These are phyloP conservation scores for Nineta flava DNA, from an alignment of 2,888 invertebrate genomes.

Conservation along the genomic window DNA sequence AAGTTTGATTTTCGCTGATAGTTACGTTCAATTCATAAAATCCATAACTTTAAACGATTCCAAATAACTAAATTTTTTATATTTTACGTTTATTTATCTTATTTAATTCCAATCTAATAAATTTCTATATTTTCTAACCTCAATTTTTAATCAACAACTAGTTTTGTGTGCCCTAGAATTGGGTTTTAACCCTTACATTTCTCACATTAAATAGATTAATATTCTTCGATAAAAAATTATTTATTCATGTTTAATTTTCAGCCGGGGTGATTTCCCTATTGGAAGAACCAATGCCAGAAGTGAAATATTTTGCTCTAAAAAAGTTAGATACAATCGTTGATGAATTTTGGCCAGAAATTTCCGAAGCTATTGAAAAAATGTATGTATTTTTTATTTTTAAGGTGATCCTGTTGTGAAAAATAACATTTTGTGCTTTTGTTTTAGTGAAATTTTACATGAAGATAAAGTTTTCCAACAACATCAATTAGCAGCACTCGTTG, in stretches of 20 bases:
- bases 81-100: no score
- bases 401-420: not conserved
- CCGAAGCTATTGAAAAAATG: constrained; percentile 94
- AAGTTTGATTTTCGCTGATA: no score
- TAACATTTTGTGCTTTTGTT: constrained; percentile 9
- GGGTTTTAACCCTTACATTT: not conserved
- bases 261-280: constrained; percentile 91
- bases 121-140: not conserved
- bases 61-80: no score
- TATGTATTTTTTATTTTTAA: constrained; percentile 24
- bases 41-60: no score
- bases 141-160: not conserved
- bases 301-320: constrained; percentile 85
- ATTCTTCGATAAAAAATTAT: not conserved
- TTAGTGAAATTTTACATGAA: constrained; percentile 84
- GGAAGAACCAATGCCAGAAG: constrained; percentile 84
- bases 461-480: constrained; percentile 77
- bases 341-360: constrained; percentile 98
- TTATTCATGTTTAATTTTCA: constrained; percentile 15
- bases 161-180: not conserved
- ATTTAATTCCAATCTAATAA: no score
- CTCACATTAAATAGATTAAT: not conserved
- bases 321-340: constrained; percentile 89
- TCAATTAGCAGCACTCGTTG: constrained; percentile 88
- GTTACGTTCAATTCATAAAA: no score